Percentiles rank a stretch among this genome's conserved stretches.
Conservation (phyloP, 2,797 vertebrate species). For the Sebastes cheni region DNA sequence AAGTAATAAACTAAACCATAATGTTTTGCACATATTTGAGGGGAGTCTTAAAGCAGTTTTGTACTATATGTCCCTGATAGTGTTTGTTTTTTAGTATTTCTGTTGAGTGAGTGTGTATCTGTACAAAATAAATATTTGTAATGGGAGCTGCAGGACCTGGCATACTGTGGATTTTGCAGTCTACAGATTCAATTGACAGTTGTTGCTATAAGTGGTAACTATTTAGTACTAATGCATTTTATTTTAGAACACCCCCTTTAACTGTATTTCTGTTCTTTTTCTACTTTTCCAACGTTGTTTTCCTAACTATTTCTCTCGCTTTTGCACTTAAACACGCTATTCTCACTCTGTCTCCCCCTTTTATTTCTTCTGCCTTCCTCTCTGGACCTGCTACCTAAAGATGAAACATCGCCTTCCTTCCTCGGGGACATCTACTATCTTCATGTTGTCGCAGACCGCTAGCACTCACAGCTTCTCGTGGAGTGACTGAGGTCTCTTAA, state of each 20-base stretch:
- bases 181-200: not conserved
- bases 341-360: conserved; percentile 42
- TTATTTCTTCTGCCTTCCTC: conserved; percentile 70
- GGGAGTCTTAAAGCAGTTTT: not conserved
- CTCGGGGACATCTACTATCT: conserved; percentile 99
- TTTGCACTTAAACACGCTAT: conserved; percentile 20
- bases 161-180: not conserved
- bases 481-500: conserved; percentile 98
- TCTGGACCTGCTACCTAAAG: conserved; percentile 82
- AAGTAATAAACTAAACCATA: conserved; percentile 9
- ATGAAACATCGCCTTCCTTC: conserved; percentile 97
- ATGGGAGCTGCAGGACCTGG: not conserved
- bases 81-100: not conserved
- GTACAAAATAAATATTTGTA: not conserved
- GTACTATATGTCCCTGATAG: not conserved
- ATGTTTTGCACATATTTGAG: conserved; percentile 1
- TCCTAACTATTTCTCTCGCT: conserved; percentile 10
- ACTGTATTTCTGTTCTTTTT: not conserved
- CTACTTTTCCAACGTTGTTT: conserved; percentile 10
- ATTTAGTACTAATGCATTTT: not conserved
- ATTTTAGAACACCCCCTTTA: not conserved
- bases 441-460: conserved; percentile 99
- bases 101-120: not conserved
- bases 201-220: not conserved
- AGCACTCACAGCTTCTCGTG: conserved; percentile 99